A percentile compares a stretch with the other conserved stretches of the same genome.
Conservation (phyloP, 2,797 vertebrate genomes). For the Delichon dasypus region DNA sequence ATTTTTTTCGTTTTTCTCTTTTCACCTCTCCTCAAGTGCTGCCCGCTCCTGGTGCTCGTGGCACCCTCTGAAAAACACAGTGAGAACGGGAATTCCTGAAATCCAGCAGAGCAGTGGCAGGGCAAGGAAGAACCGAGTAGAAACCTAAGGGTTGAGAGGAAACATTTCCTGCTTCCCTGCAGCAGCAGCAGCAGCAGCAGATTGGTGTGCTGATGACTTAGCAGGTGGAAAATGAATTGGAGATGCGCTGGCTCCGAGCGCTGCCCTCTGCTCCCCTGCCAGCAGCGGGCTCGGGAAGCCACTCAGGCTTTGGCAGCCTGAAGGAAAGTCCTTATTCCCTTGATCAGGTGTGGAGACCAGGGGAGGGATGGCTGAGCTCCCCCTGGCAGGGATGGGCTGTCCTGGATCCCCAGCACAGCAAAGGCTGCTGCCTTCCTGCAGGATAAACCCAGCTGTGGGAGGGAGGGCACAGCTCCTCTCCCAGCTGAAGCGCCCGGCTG, state of each 20-base stretch:
- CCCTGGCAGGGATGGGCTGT: too few relatives aligned
- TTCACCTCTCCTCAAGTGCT: neutral
- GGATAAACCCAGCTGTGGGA: neutral
- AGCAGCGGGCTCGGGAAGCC: neutral
- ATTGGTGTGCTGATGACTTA: neutral
- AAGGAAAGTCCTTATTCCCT: neutral
- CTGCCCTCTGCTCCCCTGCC: neutral
- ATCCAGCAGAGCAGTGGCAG: neutral
- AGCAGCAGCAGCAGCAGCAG: neutral
- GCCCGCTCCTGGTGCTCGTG: neutral
- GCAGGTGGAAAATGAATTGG: neutral
- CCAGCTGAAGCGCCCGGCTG: accelerated
- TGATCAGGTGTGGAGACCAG: neutral
- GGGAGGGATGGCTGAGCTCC: neutral
- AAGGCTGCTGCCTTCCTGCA: neutral
- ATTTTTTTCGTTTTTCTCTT: neutral
- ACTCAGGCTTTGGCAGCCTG: neutral
- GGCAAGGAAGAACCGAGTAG: neutral
- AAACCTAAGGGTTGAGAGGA: neutral
- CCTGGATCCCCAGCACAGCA: neutral
- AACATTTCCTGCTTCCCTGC: neutral
- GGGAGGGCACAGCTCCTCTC: neutral
- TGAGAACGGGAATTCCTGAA: neutral
- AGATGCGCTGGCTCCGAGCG: neutral
- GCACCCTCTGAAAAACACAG: neutral